Evolutionary conservation across 2,797 vertebrate genomes (phyloP).

Genomic region (Acanthurus leucopareius): DNA sequence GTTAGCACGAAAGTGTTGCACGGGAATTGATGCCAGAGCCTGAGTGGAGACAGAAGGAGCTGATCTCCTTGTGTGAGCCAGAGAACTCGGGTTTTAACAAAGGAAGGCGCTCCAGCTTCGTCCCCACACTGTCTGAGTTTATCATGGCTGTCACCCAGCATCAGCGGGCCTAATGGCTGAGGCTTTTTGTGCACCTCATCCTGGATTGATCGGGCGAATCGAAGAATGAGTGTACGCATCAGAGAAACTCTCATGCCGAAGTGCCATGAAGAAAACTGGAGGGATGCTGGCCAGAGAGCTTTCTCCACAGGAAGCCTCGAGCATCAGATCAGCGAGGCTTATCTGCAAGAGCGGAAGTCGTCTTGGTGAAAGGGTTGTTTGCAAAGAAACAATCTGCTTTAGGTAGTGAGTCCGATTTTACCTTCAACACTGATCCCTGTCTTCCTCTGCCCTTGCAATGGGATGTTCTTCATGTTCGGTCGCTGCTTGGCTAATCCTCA

Average conservation of each 20-base stretch:
- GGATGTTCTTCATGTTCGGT: slow-evolving; percentile 3
- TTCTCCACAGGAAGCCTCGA: slow-evolving; percentile 62
- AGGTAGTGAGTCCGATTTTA: slow-evolving; percentile 15
- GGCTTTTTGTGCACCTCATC: slow-evolving; percentile 72
- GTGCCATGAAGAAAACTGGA: slow-evolving; percentile 49
- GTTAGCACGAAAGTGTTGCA: slow-evolving; percentile 20
- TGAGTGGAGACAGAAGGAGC: slow-evolving; percentile 54
- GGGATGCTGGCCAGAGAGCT: slow-evolving; percentile 49
- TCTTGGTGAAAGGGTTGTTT: slow-evolving; percentile 19
- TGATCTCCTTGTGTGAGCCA: slow-evolving; percentile 60
- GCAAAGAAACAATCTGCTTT: slow-evolving; percentile 20
- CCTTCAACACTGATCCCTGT: not conserved
- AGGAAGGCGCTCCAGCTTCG: slow-evolving; percentile 56
- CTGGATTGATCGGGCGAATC: slow-evolving; percentile 62
- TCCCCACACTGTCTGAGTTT: slow-evolving; percentile 59
- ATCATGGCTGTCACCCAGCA: slow-evolving; percentile 82
- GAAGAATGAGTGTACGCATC: slow-evolving; percentile 67
- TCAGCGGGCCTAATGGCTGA: slow-evolving; percentile 78
- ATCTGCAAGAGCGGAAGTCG: slow-evolving; percentile 74
- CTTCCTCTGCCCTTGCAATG: not conserved
- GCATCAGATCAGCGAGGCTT: slow-evolving; percentile 66
- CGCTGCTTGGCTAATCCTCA: slow-evolving; percentile 24
- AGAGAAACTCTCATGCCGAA: slow-evolving; percentile 65
- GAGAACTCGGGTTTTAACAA: slow-evolving; percentile 70
- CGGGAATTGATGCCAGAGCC: slow-evolving; percentile 58